Evolutionary conservation across 2,888 invertebrate genomes (phyloP), one percentile per base, ranked within the genome.

Genomic region (Drosophila kanekoi): DNA sequence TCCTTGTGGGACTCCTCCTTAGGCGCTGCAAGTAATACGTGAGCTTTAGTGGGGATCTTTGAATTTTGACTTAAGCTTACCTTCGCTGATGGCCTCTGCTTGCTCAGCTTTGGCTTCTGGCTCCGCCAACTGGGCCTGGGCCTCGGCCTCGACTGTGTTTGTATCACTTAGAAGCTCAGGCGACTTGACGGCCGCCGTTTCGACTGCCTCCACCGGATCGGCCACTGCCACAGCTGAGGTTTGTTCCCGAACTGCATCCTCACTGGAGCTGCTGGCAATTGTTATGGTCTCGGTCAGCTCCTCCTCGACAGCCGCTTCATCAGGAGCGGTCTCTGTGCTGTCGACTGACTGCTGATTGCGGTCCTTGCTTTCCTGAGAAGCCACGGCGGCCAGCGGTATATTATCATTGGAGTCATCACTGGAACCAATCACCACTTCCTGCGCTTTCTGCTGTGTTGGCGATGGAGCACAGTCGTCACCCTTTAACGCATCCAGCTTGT

Each of bases 321-420:
- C 44, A 14, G 73, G 56, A 52, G 72, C 72, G 48, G 75, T 63
- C 48, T 18, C 60, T 28, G 72, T 18, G n/a, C 47, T 43, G 3
- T 65, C 79, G 0, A 18, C 41, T n/a, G 63, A 28, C 1, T 53
- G 33, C 18, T 62, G 78, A 4, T 51, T 65, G 5, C 87, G 83
- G 5, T 91, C 90, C 16, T 90, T 90, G 41, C 63, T 80, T 35
- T 89, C 91, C 49, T 88, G 77, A 0, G 90, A 83, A 18, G 90
- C 91, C 6, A 90, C 90, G 13, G 86, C 72, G 3, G 91, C 89
- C 40, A 91, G 71, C 0, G 92, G 91, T 53, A 91, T 87, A 44
- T 92, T 92, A 52, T 91, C 92, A 56, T 91, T 92, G 1, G 92
- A 92, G 43, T 92, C 92, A 63, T 91, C 91, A 16, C 91, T 92